Evolutionary conservation across 2,888 invertebrate genomes (phyloP), one percentile per base, ranked within the genome.

Genomic region (Homarus gammarus): DNA sequence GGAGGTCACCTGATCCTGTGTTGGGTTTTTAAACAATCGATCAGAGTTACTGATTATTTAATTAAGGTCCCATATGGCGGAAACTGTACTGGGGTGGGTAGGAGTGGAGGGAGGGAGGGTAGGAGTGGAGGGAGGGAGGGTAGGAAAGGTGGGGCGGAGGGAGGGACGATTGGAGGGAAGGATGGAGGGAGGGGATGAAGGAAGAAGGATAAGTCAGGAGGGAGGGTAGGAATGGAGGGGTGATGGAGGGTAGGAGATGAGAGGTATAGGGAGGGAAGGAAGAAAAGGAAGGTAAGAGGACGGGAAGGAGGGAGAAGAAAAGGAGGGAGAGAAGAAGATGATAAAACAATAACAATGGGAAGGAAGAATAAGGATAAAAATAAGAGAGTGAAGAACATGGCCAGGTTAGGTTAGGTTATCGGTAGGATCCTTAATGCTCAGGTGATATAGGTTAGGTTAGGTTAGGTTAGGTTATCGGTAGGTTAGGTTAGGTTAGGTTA

Each of bases 21-120:
- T 36, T 72, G 73, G 51, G 83, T 73, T 86, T 79, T 86, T 79
- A 64, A 79, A 68, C 78, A 79, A 86, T 86, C 78, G 78, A 86
- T 86, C 61, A 64, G 40, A n/a, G 33, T 40, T 79, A 44, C 79
- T 79, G 78, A 86, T 86, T 86, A 86, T 86, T 79, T 86, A 78
- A 79, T 79, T 86, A 86, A 64, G 70, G 68, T n/a, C 84, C 77
- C 77, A 77, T 78, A 78, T 68, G 86, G 79, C 22, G 78, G 72
- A 33, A n/a, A 56, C 38, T 33, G 84, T 15, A 12, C 31, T n/a
- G 44, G 83, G 12, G 68, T 12, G 72, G 38, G 36, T 33, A 56
- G 73, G 27, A 36, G 51, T 27, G n/a, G 31, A 75, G 68, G n/a
- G 68, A 79, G 51, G 22, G 79, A 79, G 49, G 27, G 51, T n/a